Conservation (phyloP, 2,113 vertebrate species). For the human (Homo sapiens) region DNA sequence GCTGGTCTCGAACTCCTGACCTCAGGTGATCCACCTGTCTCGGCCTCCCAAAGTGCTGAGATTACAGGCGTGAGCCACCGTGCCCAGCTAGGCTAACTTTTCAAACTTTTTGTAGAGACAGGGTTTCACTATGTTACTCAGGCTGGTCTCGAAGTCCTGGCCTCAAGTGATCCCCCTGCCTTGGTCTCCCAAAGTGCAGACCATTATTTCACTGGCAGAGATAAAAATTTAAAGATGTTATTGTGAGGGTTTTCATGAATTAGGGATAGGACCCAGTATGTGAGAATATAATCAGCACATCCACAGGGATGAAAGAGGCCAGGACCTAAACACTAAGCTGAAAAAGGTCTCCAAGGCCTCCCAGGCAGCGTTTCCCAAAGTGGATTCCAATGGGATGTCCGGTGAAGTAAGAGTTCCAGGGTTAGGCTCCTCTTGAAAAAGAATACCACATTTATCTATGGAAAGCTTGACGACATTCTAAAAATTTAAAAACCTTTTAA, state of each 20-base stretch:
- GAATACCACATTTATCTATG: not conserved
- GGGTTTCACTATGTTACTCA: no score
- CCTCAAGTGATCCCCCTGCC: no score
- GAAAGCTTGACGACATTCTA: not conserved
- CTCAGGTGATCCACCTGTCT: no score
- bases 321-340: not conserved
- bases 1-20: no score
- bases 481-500: not conserved
- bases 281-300: not conserved
- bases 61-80: no score
- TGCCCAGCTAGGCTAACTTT: no score
- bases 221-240: not conserved
- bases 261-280: rapidly evolving
- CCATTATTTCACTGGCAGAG: not conserved
- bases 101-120: no score
- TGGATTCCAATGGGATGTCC: not conserved
- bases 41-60: no score
- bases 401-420: not conserved
- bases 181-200: no score
- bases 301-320: not conserved
- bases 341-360: not conserved
- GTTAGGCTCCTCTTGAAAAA: not conserved
- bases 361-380: not conserved
- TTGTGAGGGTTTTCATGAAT: not conserved
- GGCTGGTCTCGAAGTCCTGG: no score